A percentile compares a stretch with the other conserved stretches of the same genome.
phyloP scores from a whole-genome alignment of 2,113 vertebrate species.

The Thalassarche chlororhynchos region DNA sequence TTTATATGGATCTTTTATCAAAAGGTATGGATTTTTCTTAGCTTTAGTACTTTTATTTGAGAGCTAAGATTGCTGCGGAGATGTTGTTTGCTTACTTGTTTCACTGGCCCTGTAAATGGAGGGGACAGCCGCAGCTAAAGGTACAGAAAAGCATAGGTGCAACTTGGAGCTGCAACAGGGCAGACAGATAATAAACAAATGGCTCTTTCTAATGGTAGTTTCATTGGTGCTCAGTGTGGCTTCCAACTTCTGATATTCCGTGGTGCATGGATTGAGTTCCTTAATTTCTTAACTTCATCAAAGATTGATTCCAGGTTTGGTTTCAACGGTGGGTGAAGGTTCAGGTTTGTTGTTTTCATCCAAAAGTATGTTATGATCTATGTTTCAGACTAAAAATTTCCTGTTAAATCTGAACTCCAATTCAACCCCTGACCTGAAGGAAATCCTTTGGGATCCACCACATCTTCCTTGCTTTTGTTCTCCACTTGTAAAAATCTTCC shows the following conservation, averaged over 20 bases:
- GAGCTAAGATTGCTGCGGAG: neutral
- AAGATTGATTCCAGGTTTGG: neutral
- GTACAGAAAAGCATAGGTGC: neutral
- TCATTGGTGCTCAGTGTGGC: neutral
- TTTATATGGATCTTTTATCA: neutral
- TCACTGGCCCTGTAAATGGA: neutral
- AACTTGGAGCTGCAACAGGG: neutral
- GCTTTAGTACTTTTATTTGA: neutral
- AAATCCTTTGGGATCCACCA: conserved; percentile 43
- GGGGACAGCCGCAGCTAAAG: neutral
- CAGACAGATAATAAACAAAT: too few relatives aligned
- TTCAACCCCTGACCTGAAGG: conserved; percentile 30
- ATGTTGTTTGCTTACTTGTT: neutral
- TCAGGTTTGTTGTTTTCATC: neutral
- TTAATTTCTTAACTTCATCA: neutral
- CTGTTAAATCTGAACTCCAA: neutral
- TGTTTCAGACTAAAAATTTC: conserved; percentile 19
- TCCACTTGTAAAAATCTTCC: neutral
- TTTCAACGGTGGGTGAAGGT: conserved; percentile 23
- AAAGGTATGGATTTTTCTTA: neutral
- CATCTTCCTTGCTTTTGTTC: conserved; percentile 47
- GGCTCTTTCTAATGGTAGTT: neutral
- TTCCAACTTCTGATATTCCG: neutral
- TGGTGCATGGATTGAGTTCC: neutral
- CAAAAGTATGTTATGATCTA: neutral